phyloP scores from a whole-genome alignment of 2,113 vertebrate species.

The Actinemys pallida region DNA sequence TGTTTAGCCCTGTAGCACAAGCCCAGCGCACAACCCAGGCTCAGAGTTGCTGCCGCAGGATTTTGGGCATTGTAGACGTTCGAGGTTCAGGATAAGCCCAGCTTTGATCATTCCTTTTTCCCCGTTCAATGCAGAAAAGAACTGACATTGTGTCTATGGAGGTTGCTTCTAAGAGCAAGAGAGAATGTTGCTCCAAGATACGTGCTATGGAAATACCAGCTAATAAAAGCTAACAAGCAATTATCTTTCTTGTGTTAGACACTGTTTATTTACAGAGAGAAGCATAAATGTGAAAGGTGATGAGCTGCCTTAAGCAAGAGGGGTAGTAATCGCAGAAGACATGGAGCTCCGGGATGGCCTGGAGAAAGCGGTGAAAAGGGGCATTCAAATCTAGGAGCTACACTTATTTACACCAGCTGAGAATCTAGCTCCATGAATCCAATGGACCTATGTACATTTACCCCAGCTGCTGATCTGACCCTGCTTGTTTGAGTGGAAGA shows the following conservation, averaged over 20 bases:
- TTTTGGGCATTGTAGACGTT: not conserved
- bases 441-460: slow-evolving; percentile 24
- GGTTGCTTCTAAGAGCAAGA: not conserved
- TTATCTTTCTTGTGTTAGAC: not conserved
- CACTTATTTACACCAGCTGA: not conserved
- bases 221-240: accelerated
- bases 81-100: not conserved
- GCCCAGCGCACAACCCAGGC: too few species aligned
- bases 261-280: not conserved
- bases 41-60: too few species aligned
- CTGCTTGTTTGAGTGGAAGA: not conserved
- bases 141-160: not conserved
- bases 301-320: not conserved
- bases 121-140: not conserved
- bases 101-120: not conserved
- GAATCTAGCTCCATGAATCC: not conserved
- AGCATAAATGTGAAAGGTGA: not conserved
- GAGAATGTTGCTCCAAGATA: not conserved
- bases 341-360: not conserved
- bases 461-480: slow-evolving; percentile 28
- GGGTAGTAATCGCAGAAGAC: not conserved
- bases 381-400: not conserved
- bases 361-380: slow-evolving; percentile 7
- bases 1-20: too few species aligned
- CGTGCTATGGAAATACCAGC: not conserved